Percentiles rank a stretch among this genome's conserved stretches.
phyloP scores from a whole-genome alignment of 2,113 vertebrate species.

The Phaethon lepturus region DNA sequence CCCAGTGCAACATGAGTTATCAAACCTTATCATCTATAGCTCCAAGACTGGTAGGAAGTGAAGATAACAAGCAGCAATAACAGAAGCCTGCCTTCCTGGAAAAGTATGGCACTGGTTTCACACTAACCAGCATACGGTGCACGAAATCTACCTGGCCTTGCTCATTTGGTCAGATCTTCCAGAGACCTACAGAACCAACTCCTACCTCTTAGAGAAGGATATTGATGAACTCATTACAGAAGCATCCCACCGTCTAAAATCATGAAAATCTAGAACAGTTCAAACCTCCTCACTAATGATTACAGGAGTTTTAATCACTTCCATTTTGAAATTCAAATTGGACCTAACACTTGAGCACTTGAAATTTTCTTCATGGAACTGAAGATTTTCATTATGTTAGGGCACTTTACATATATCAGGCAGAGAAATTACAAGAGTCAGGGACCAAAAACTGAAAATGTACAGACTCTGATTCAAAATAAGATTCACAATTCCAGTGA shows the following conservation, averaged over 20 bases:
- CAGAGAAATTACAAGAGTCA: background rate
- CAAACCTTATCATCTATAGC: background rate
- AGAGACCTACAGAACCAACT: background rate
- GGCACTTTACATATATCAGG: background rate
- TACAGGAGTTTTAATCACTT: background rate
- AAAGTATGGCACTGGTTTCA: background rate
- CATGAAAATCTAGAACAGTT: background rate
- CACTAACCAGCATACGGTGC: background rate
- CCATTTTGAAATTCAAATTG: slow-evolving; percentile 19
- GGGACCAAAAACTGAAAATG: background rate
- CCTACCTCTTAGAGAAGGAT: background rate
- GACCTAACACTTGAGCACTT: background rate
- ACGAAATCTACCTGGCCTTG: background rate
- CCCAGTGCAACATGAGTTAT: background rate
- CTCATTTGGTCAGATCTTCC: background rate
- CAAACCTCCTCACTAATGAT: background rate
- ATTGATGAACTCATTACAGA: background rate
- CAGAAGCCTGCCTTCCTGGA: background rate
- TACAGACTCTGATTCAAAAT: background rate
- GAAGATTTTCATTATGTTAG: background rate
- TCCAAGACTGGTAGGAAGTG: background rate
- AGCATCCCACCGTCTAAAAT: background rate
- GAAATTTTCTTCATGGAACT: background rate
- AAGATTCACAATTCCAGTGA: background rate
- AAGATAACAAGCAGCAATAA: background rate